Conservation (phyloP, 2,113 vertebrate genomes). For the Brachyhypopomus occidentalis region DNA sequence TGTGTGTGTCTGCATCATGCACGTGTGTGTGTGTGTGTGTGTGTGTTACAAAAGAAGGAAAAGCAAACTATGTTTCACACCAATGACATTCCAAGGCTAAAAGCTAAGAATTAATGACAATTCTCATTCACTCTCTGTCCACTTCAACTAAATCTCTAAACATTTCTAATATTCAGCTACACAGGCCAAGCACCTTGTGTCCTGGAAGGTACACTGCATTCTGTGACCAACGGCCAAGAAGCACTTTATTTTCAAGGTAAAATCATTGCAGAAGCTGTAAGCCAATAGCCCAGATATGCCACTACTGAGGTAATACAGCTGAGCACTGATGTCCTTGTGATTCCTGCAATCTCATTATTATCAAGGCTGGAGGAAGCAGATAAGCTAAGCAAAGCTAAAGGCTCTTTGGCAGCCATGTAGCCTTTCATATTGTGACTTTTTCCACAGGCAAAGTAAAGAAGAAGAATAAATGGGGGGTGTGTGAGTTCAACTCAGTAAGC, state of each 20-base stretch:
- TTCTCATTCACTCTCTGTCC: no score
- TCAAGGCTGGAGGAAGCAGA: constrained; percentile 10
- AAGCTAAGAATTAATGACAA: no score
- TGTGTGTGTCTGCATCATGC: background rate
- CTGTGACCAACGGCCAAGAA: background rate
- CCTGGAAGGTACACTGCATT: background rate
- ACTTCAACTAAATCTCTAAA: no score
- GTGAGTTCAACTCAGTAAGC: no score
- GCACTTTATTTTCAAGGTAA: background rate
- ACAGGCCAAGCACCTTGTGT: background rate
- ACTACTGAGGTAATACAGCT: background rate
- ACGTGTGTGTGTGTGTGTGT: background rate
- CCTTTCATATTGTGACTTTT: background rate
- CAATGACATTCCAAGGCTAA: no score
- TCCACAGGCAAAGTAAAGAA: no score
- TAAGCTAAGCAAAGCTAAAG: constrained; percentile 5
- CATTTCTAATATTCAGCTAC: no score
- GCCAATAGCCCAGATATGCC: background rate
- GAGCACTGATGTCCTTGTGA: constrained; percentile 18
- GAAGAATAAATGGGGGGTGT: no score
- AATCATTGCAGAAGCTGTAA: background rate
- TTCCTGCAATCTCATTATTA: constrained; percentile 9
- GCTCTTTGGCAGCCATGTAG: background rate
- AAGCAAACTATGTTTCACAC: no score
- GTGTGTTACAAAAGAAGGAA: background rate